Evolutionary conservation across 2,113 vertebrate genomes (phyloP), one percentile per base, ranked within the genome.

Genomic region (Seriola quinqueradiata): DNA sequence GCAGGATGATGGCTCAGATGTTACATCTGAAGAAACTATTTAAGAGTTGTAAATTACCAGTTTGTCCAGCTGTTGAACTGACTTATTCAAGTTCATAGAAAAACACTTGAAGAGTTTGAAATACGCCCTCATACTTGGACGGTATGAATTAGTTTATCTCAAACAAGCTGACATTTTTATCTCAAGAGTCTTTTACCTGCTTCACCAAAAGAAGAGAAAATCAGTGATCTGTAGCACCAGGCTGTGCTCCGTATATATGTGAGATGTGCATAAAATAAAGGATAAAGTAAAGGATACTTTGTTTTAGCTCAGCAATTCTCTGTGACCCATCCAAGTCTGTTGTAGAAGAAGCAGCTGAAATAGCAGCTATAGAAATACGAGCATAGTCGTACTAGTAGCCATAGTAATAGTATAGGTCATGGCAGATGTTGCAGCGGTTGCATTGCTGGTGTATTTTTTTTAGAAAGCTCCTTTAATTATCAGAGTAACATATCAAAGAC

Each of bases 401-500:
- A 8, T 10, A 23, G 7, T 48, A n/a, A 55, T 28, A 38, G 3
- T 59, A 9, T 44, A 67, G n/a, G 3, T 16, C 65, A 23, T 17
- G 21, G 32, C 44, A 68, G 11, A 40, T 25, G 32, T 42, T 88
- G 61, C 16, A 75, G 23, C 38, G 5, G 36, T 75, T 71, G 70
- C 28, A 74, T 3, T 75, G 3, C 40, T 34, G 16, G 7, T 61
- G 10, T n/a, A 16, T 25, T 58, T 76, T 70, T 36, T 58, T 42
- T 61, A 12, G 19, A 70, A 48, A 72, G 14, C 10, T 69, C 23
- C 16, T 79, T 74, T 68, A 70, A 69, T 13, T 48, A 19, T 40
- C 36, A 14, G 13, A 61, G 34, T 34, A 57, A 13, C 57, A 61
- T 59, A 61, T 78, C 34, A 68, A 8, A 65, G 61, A 82, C 59